Evolutionary conservation across 2,888 invertebrate species (phyloP).

Genomic region (Bedellia somnulentella): DNA sequence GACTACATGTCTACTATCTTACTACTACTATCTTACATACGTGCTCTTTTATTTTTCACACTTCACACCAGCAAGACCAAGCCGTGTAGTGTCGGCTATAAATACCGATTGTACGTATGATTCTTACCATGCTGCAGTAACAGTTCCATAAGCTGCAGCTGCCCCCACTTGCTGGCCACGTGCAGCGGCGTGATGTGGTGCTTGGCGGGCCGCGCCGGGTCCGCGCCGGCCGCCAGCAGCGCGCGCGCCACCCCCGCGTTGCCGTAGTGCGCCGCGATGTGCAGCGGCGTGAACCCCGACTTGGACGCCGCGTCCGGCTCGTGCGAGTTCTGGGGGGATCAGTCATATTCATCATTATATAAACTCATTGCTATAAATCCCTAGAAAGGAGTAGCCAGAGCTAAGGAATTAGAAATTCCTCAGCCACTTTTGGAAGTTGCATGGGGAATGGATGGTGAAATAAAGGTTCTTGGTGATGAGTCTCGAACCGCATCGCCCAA

Average conservation of each 20-base stretch:
- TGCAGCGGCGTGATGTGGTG: slow-evolving; percentile 98
- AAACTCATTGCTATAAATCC: background rate
- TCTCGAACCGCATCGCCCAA: no score
- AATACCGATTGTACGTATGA: no score
- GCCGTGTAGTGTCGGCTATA: no score
- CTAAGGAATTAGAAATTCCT: no score
- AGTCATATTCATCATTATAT: background rate
- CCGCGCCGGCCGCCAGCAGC: slow-evolving; percentile 87
- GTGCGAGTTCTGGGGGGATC: slow-evolving; percentile 75
- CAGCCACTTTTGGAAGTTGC: no score
- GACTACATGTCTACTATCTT: no score
- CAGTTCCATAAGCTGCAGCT: slow-evolving; percentile 87
- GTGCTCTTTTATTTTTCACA: no score
- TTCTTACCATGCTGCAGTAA: slow-evolving; percentile 72
- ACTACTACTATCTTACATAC: no score
- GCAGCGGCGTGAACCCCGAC: slow-evolving; percentile 97
- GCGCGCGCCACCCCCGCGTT: slow-evolving; percentile 92
- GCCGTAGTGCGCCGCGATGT: slow-evolving; percentile 98
- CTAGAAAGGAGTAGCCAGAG: no score
- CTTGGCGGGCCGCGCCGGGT: slow-evolving; percentile 95
- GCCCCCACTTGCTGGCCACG: slow-evolving; percentile 99
- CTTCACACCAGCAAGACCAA: no score
- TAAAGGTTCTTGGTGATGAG: no score
- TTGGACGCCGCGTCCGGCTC: slow-evolving; percentile 97
- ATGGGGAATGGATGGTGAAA: no score